A percentile compares a stretch with the other conserved stretches of the same genome.
phyloP scores from a whole-genome alignment of 92 coral and sea anemone species.

The Palythoa grandis region DNA sequence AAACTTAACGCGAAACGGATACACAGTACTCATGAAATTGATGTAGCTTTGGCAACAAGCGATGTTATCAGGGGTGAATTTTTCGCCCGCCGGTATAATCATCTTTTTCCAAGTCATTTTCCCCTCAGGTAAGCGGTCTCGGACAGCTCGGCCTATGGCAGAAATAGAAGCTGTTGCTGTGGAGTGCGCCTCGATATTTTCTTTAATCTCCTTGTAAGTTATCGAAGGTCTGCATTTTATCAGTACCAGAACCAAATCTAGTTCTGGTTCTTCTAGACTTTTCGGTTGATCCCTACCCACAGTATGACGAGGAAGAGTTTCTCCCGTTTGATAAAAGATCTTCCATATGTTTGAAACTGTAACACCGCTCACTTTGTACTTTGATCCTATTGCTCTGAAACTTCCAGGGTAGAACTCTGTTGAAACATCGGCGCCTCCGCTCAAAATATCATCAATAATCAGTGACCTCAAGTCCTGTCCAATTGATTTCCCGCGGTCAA shows the following conservation, averaged over 20 bases:
- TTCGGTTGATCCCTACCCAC: no score
- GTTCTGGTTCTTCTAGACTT: not conserved
- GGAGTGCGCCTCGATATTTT: constrained; percentile 45
- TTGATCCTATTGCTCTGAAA: no score
- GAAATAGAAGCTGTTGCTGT: constrained; percentile 46
- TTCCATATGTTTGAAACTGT: no score
- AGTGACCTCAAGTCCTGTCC: no score
- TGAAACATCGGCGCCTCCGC: no score
- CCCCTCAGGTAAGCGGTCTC: constrained; percentile 55
- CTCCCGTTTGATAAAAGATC: no score
- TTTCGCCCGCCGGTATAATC: constrained; percentile 22
- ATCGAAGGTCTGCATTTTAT: constrained; percentile 32
- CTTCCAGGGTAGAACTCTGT: no score
- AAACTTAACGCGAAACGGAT: no score
- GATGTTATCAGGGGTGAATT: constrained; percentile 47
- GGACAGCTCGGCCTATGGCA: constrained; percentile 44
- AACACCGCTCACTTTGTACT: no score
- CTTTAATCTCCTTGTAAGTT: constrained; percentile 45
- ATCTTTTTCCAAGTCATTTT: constrained; percentile 56
- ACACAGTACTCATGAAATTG: constrained; percentile 39
- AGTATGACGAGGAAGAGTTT: no score
- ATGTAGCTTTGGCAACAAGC: constrained; percentile 48
- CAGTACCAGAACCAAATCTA: not conserved
- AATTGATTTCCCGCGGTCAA: no score
- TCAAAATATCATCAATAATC: no score